Base-by-base conservation (phyloP, 1,140 invertebrate species). In the Scaptomyza graminum region DNA sequence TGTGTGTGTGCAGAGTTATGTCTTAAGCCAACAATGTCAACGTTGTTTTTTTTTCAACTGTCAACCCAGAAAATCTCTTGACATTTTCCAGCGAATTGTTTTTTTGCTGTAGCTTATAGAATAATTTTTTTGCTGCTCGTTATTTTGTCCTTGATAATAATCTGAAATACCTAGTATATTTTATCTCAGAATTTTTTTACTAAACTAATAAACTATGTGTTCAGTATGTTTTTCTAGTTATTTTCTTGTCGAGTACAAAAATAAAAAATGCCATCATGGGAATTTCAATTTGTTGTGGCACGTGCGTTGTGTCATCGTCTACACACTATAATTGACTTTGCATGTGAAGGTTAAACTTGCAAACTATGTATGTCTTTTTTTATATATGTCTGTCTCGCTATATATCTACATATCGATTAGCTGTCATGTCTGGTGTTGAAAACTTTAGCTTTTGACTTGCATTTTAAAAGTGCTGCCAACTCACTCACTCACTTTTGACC, bases 11-110 rank as follows among this genome's bases (percentile, higher is more conserved):
- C 15, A 39, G 7, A 59, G 64, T 66, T 82, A 61, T 79, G 60
- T 69, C 74, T 79, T 72, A 68, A 66, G 46, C 72, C 80, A 83
- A 75, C 80, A 79, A 84, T 84, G 81, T 76, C 76, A 79, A 77
- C 80, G 67, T 73, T 76, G 37, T 65, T n/a, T 6, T 5, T 31
- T 31, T 7, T 31, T 31, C 18, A 22, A 3, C 18, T 22, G 18
- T 22, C 18, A 22, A 22, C 18, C 1, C 18, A 31, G 6, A 49
- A 37, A 51, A 54, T 49, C 28, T 69, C 46, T 74, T 54, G 78
- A 73, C 75, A 73, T 88, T 85, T 87, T 69, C 50, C 50, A 57
- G 13, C 8, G 12, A 18, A 61, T 18, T 34, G 25, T 3, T 57
- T 64, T 51, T 52, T 47, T 43, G 34, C n/a, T 65, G 18, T 25